Conservation (phyloP, 2,113 vertebrate species). For the Elaphurus davidianus region DNA sequence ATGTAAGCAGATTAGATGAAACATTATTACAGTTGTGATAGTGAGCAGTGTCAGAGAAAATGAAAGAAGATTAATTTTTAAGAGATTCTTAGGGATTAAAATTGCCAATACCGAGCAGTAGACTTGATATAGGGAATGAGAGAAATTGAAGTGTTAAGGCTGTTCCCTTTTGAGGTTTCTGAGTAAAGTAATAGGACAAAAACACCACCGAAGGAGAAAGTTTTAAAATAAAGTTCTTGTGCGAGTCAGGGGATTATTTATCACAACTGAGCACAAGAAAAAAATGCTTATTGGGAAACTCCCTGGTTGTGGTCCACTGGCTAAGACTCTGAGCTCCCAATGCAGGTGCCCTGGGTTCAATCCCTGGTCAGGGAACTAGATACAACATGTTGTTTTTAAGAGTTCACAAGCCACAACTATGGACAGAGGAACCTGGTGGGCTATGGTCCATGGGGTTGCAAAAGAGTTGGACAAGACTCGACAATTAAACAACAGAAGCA, state of each 20-base stretch:
- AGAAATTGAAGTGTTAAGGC: neutral
- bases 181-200: neutral
- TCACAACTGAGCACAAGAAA: neutral
- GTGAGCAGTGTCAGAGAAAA: neutral
- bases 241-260: neutral
- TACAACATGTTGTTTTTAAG: neutral
- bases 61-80: neutral
- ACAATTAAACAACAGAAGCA: neutral
- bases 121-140: neutral
- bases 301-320: neutral
- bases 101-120: neutral
- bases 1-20: neutral
- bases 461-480: neutral
- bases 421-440: neutral
- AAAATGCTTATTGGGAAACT: neutral
- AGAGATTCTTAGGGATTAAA: neutral
- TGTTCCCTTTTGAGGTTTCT: neutral
- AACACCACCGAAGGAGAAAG: neutral
- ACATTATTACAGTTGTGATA: neutral
- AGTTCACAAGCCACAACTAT: rapidly evolving
- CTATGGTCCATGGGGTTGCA: neutral
- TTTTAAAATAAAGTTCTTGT: neutral
- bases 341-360: neutral
- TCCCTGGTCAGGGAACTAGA: neutral
- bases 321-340: neutral